phyloP scores from a whole-genome alignment of 1,140 invertebrate genomes.

The Cataglyphis hispanica region DNA sequence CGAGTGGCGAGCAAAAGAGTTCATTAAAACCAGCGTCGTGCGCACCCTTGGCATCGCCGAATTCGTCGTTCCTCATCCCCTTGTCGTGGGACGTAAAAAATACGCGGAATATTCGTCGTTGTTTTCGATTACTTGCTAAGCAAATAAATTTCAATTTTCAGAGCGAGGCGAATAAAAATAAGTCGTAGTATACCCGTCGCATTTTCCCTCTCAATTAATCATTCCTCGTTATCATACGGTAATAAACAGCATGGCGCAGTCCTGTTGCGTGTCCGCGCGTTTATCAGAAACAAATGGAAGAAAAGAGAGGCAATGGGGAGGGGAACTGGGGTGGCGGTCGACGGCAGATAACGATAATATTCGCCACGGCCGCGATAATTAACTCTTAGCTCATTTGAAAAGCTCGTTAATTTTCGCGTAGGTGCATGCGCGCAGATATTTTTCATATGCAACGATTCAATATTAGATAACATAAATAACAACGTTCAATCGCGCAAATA shows the following conservation, averaged over 20 bases:
- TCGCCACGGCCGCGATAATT: slow-evolving; percentile 65
- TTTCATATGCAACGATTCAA: background rate
- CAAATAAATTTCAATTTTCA: slow-evolving; percentile 17
- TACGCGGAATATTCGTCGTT: slow-evolving; percentile 66
- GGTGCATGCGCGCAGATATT: slow-evolving; percentile 2
- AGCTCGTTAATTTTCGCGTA: slow-evolving; percentile 38
- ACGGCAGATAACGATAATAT: slow-evolving; percentile 67
- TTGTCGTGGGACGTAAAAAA: slow-evolving; percentile 63
- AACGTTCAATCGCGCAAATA: background rate
- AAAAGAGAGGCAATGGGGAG: background rate
- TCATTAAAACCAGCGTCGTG: slow-evolving; percentile 82
- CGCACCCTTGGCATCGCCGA: slow-evolving; percentile 72
- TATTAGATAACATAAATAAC: background rate
- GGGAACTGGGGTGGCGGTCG: background rate
- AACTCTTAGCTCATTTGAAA: slow-evolving; percentile 63
- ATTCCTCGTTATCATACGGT: slow-evolving; percentile 67
- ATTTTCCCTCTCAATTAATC: slow-evolving; percentile 32
- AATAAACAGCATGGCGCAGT: slow-evolving; percentile 63
- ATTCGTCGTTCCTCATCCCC: slow-evolving; percentile 41
- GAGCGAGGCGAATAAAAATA: slow-evolving; percentile 28
- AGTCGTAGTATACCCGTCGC: background rate
- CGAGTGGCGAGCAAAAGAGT: slow-evolving; percentile 81
- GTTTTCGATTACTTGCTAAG: slow-evolving; percentile 20
- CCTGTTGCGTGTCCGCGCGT: slow-evolving; percentile 66
- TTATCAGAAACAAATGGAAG: slow-evolving; percentile 68